Evolutionary conservation across 2,888 invertebrate species (phyloP).

Genomic region (Agrochola macilenta): DNA sequence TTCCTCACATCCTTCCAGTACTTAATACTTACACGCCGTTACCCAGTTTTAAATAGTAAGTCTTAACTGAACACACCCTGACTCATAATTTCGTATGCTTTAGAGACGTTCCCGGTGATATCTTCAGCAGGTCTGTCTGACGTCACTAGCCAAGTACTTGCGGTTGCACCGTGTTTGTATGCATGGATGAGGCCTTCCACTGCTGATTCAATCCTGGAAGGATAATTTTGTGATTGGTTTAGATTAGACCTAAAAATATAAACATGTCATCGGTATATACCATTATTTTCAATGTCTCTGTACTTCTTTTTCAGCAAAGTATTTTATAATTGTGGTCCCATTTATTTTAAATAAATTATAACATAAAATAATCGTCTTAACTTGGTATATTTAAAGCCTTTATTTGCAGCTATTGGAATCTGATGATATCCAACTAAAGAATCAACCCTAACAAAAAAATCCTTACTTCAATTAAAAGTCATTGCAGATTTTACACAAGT

Average conservation of each 20-base stretch:
- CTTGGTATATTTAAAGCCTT: neutral
- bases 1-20: neutral
- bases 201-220: conserved; percentile 78
- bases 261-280: neutral
- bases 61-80: conserved; percentile 71
- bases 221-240: neutral
- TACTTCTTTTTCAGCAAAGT: neutral
- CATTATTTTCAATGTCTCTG: neutral
- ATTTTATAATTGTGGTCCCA: too few relatives aligned
- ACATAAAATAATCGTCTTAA: accelerated
- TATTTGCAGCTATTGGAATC: neutral
- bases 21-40: neutral
- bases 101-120: conserved; percentile 76
- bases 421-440: neutral
- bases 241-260: neutral
- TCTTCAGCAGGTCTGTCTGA: conserved; percentile 79
- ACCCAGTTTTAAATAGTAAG: neutral
- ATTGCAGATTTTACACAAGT: neutral
- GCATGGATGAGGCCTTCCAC: conserved; percentile 77
- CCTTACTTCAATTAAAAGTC: conserved; percentile 9
- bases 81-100: conserved; percentile 77
- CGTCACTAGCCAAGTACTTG: conserved; percentile 82
- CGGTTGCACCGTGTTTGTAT: conserved; percentile 76
- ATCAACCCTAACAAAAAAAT: neutral
- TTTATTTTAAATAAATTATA: neutral